phyloP scores from a whole-genome alignment of 2,888 invertebrate species.

The Erebia ligea region DNA sequence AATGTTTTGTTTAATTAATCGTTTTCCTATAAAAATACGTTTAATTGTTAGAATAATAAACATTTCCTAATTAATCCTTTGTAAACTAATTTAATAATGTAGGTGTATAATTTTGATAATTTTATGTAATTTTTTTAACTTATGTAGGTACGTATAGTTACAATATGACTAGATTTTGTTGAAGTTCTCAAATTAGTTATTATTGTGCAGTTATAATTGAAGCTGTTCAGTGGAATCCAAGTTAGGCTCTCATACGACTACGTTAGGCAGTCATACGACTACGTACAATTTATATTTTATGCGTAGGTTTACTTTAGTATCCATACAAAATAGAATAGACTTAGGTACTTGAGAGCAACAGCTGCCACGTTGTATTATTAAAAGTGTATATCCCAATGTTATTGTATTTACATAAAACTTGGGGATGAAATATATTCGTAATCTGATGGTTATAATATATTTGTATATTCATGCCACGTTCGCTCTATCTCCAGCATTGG shows the following conservation, averaged over 20 bases:
- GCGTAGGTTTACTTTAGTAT: background rate
- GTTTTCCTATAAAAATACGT: background rate
- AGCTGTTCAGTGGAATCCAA: background rate
- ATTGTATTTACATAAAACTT: conserved; percentile 41
- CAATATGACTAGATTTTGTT: no score
- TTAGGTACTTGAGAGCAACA: background rate
- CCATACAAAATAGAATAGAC: background rate
- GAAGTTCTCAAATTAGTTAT: background rate
- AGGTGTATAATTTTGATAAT: no score
- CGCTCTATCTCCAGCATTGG: conserved; percentile 36
- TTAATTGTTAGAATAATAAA: conserved; percentile 1
- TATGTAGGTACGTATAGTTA: no score
- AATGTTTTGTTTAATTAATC: conserved; percentile 21
- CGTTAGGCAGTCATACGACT: no score
- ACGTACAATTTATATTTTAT: background rate
- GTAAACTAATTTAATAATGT: no score
- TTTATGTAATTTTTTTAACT: no score
- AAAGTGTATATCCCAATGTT: conserved; percentile 17
- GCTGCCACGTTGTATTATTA: conserved; percentile 13
- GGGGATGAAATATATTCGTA: conserved; percentile 40
- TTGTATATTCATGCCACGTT: conserved; percentile 40
- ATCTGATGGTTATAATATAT: conserved; percentile 36
- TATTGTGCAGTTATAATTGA: background rate
- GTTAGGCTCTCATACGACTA: background rate
- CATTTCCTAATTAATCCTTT: no score